Conservation (phyloP, 2,888 invertebrate species). For the Macaria notata region DNA sequence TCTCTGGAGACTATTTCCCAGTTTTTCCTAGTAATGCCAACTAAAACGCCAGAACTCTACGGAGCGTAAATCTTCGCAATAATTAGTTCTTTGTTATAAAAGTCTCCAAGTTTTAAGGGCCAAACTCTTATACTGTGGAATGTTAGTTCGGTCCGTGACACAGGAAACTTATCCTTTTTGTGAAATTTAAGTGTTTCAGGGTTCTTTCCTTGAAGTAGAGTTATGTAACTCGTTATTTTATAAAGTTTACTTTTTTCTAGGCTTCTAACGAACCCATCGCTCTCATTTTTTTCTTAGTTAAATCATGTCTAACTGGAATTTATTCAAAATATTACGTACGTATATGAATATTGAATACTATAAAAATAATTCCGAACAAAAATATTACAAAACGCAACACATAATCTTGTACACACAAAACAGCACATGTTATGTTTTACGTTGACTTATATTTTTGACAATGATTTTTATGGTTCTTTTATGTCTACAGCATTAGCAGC, state of each 20-base stretch:
- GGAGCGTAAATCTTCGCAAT: conserved; percentile 29
- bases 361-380: no score
- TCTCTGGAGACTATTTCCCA: not conserved
- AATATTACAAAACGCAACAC: no score
- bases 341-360: no score
- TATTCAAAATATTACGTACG: no score
- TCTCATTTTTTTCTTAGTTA: no score
- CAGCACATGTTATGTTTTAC: no score
- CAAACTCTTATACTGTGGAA: conserved; percentile 30
- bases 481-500: no score
- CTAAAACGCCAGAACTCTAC: conserved; percentile 14
- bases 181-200: not conserved
- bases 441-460: no score
- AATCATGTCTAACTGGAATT: no score
- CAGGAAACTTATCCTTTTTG: not conserved
- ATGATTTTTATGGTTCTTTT: no score
- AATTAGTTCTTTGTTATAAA: conserved; percentile 32
- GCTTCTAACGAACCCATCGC: no score
- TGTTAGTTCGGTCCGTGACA: conserved; percentile 13
- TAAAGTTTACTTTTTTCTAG: not conserved
- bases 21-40: conserved; percentile 3
- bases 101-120: conserved; percentile 35
- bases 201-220: not conserved
- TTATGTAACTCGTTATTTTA: not conserved
- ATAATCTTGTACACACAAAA: no score